These are phyloP conservation scores for Rhea pennata DNA, from an alignment of 2,113 vertebrate species.

Conservation along the genomic window DNA sequence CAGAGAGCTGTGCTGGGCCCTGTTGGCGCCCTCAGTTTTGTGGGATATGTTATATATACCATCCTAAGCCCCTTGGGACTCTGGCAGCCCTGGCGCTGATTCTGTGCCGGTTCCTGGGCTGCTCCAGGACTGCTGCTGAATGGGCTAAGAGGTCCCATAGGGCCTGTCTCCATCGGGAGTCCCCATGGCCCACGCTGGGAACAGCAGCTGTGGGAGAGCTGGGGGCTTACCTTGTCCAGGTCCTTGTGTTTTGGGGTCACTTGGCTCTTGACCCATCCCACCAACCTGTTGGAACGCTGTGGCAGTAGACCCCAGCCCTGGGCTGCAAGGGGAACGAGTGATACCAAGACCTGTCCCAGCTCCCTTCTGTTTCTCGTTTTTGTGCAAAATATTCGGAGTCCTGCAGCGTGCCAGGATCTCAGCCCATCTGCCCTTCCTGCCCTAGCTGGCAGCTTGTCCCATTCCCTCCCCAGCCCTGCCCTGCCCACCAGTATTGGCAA, in stretches of 20 bases:
- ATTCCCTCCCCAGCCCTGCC: neutral
- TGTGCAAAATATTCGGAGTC: rapidly evolving
- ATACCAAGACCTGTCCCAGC: neutral
- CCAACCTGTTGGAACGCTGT: neutral
- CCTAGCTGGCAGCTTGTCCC: rapidly evolving
- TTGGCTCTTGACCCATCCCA: neutral
- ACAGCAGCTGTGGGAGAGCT: rapidly evolving
- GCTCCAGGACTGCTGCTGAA: neutral
- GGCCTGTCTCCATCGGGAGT: neutral
- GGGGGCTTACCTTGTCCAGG: rapidly evolving
- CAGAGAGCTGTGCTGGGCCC: neutral
- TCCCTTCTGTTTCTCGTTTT: neutral
- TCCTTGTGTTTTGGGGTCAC: neutral
- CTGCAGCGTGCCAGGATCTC: rapidly evolving
- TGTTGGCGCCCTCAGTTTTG: neutral
- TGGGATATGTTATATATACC: neutral
- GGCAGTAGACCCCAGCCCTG: neutral
- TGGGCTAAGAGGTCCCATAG: neutral
- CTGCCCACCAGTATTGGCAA: neutral
- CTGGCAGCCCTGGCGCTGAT: neutral
- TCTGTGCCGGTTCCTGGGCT: neutral
- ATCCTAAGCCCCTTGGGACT: neutral
- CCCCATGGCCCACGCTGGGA: neutral
- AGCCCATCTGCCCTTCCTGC: neutral
- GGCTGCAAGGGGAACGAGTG: rapidly evolving